Evolutionary conservation across 2,113 vertebrate genomes (phyloP).

Genomic region (Ia io): DNA sequence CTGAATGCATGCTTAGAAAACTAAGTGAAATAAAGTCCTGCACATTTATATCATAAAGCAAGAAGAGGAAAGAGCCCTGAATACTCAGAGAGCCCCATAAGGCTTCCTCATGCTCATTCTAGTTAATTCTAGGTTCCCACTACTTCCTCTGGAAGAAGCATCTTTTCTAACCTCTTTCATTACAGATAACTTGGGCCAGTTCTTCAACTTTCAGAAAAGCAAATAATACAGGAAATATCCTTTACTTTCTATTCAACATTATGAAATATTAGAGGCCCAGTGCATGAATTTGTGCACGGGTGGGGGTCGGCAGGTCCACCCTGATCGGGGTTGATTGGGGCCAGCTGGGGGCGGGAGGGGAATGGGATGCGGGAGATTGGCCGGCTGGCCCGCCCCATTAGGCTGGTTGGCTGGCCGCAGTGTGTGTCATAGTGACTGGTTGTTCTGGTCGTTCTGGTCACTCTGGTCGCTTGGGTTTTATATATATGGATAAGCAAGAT

Average conservation of each 20-base stretch:
- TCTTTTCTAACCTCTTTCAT: neutral
- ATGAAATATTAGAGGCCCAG: neutral
- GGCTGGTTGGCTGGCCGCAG: too few relatives aligned
- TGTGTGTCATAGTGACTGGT: too few relatives aligned
- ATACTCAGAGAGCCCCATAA: neutral
- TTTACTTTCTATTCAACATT: neutral
- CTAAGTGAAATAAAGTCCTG: neutral
- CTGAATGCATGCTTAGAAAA: neutral
- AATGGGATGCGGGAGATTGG: too few relatives aligned
- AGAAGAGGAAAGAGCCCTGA: neutral
- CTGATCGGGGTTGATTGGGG: too few relatives aligned
- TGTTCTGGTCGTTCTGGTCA: too few relatives aligned
- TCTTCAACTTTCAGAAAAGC: neutral
- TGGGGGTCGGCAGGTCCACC: too few relatives aligned
- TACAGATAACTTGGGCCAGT: neutral
- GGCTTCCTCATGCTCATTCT: neutral
- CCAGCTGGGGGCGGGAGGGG: too few relatives aligned
- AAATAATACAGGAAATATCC: neutral
- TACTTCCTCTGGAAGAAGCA: neutral
- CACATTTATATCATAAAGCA: neutral
- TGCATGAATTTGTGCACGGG: too few relatives aligned
- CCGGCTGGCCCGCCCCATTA: too few relatives aligned
- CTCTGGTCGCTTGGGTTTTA: too few relatives aligned
- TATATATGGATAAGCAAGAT: neutral
- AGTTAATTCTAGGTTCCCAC: neutral